Percentiles rank a stretch among this genome's conserved stretches.
Evolutionary conservation across 2,113 vertebrate genomes (phyloP).

Genomic region (Labeo rohita): DNA sequence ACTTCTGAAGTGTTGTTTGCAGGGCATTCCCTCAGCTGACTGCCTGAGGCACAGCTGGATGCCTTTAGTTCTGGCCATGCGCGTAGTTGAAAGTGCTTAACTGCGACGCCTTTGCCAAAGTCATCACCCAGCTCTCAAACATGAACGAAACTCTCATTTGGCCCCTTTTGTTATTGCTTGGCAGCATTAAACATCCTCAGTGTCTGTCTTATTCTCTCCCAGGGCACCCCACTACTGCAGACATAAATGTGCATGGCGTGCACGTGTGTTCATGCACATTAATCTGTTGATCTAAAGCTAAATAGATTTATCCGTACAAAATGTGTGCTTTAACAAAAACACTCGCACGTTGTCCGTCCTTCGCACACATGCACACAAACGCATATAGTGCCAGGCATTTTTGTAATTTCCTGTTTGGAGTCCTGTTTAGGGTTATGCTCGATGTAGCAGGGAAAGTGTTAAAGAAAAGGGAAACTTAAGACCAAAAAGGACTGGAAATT

Average conservation of each 20-base stretch:
- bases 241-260: neutral
- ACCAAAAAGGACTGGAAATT: slow-evolving; percentile 77
- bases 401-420: slow-evolving; percentile 77
- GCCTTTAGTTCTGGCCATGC: slow-evolving; percentile 75
- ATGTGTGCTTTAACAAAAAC: slow-evolving; percentile 9
- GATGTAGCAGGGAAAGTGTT: slow-evolving; percentile 72
- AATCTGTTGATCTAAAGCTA: neutral
- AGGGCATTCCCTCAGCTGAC: slow-evolving; percentile 33
- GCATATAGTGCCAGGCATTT: slow-evolving; percentile 65
- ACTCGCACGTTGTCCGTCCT: slow-evolving; percentile 17
- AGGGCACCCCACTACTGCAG: slow-evolving; percentile 17
- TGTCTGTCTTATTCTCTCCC: slow-evolving; percentile 53
- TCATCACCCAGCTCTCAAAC: slow-evolving; percentile 74
- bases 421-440: slow-evolving; percentile 74
- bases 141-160: slow-evolving; percentile 70
- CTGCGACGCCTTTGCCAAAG: slow-evolving; percentile 70
- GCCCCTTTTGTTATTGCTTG: slow-evolving; percentile 66
- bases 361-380: slow-evolving; percentile 43
- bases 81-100: slow-evolving; percentile 69
- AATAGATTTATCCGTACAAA: neutral
- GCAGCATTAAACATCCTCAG: slow-evolving; percentile 59
- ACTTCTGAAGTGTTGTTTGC: slow-evolving; percentile 1
- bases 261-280: neutral
- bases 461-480: slow-evolving; percentile 73
- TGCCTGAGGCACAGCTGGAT: slow-evolving; percentile 72